Conservation (phyloP, 2,888 invertebrate genomes). For the Heliothis peltigera region DNA sequence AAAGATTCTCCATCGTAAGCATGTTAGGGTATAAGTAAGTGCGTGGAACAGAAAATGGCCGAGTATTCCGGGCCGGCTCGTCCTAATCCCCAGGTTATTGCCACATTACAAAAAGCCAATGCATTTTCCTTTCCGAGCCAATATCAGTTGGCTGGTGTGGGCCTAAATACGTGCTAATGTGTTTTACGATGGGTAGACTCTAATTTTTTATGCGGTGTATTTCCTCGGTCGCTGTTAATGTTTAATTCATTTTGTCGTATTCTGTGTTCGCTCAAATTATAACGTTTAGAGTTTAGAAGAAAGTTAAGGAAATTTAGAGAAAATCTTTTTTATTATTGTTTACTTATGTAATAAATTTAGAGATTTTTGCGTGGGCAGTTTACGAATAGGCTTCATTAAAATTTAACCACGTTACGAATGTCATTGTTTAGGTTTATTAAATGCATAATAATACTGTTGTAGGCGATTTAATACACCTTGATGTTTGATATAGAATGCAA, state of each 20-base stretch:
- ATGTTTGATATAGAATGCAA: conserved; percentile 8
- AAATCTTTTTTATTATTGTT: conserved; percentile 33
- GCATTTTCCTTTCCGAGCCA: conserved; percentile 82
- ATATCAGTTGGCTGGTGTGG: conserved; percentile 71
- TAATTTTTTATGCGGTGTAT: conserved; percentile 72
- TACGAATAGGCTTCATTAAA: conserved; percentile 30
- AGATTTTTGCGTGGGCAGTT: conserved; percentile 15
- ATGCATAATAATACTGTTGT: conserved; percentile 34
- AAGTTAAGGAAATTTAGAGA: conserved; percentile 30
- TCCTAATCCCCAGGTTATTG: conserved; percentile 83
- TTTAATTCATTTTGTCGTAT: conserved; percentile 62
- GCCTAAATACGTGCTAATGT: conserved; percentile 86
- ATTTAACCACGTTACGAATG: conserved; percentile 22
- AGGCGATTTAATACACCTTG: conserved; percentile 13
- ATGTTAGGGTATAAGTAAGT: conserved; percentile 72
- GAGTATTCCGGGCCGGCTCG: conserved; percentile 69
- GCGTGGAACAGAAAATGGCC: conserved; percentile 72
- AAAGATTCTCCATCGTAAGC: conserved; percentile 71
- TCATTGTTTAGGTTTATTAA: conserved; percentile 33
- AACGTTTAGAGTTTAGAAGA: conserved; percentile 29
- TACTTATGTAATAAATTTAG: conserved; percentile 26
- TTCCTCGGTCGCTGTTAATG: conserved; percentile 65
- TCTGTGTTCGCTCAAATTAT: conserved; percentile 32
- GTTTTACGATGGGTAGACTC: conserved; percentile 80
- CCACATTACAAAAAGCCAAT: conserved; percentile 87